phyloP scores from a whole-genome alignment of 2,113 vertebrate species.

The Platanista minor region DNA sequence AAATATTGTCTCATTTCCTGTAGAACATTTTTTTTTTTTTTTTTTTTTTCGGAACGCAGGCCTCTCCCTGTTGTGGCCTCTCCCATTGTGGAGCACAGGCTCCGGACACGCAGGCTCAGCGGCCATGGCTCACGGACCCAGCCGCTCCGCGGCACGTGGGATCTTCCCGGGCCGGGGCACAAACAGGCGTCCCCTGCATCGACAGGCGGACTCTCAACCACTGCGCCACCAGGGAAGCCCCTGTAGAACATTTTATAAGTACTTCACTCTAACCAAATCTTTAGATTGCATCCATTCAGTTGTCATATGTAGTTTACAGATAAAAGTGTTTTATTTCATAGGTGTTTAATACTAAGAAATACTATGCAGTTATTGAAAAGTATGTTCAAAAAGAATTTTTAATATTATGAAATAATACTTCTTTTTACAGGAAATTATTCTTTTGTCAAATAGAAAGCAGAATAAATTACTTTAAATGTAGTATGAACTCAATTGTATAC shows the following conservation, averaged over 20 bases:
- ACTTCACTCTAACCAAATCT: neutral
- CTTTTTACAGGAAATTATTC: neutral
- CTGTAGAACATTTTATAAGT: neutral
- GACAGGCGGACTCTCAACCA: no score
- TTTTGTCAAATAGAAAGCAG: neutral
- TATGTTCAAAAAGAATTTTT: neutral
- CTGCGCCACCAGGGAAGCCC: no score
- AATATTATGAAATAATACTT: neutral
- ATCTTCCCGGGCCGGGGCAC: no score
- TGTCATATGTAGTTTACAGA: neutral
- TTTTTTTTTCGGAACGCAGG: no score
- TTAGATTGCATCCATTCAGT: neutral
- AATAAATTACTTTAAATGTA: neutral
- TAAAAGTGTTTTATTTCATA: neutral
- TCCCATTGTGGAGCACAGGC: no score
- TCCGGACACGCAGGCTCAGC: no score
- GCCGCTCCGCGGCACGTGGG: no score
- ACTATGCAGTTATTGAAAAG: neutral
- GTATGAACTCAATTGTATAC: neutral
- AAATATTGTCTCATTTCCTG: neutral
- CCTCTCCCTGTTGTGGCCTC: no score
- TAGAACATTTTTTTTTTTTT: conserved; percentile 7
- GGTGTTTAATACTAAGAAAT: neutral
- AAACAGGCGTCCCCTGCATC: no score
- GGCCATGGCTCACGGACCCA: no score